Conservation (phyloP, 2,797 vertebrate species). For the Varecia variegata region DNA sequence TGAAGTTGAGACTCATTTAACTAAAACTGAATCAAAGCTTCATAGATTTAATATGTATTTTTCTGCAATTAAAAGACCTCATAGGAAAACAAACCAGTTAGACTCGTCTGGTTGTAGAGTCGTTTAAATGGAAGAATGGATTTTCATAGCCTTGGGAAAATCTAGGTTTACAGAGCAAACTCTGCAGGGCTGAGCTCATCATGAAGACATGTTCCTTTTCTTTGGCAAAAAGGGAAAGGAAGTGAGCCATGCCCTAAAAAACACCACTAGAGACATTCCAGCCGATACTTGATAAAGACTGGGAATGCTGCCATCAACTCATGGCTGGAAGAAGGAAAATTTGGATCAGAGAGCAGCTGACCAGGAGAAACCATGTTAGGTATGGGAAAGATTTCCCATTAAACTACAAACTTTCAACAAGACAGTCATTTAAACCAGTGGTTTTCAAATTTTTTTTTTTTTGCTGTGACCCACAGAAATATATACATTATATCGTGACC, state of each 20-base stretch:
- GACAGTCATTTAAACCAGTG: background rate
- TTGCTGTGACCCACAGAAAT: background rate
- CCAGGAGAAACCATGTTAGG: background rate
- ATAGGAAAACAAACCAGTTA: background rate
- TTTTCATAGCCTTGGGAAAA: constrained; percentile 52
- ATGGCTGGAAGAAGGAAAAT: constrained; percentile 42
- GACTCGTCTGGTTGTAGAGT: background rate
- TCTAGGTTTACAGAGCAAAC: constrained; percentile 39
- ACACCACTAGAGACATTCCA: constrained; percentile 59
- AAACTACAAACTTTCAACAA: background rate
- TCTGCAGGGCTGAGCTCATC: constrained; percentile 34
- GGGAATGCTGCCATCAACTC: constrained; percentile 51
- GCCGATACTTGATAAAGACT: constrained; percentile 46
- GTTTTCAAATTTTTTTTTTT: background rate
- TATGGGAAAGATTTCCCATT: background rate
- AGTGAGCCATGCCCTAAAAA: constrained; percentile 66
- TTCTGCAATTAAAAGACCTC: background rate
- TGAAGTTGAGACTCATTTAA: background rate
- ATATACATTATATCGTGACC: background rate
- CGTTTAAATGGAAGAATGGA: background rate
- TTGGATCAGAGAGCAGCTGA: constrained; percentile 20
- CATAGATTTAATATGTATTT: background rate
- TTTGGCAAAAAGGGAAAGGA: constrained; percentile 61
- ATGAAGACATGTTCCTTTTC: constrained; percentile 45
- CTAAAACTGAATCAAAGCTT: constrained; percentile 12